phyloP scores from a whole-genome alignment of 2,797 vertebrate genomes.

The Oophaga sylvatica region DNA sequence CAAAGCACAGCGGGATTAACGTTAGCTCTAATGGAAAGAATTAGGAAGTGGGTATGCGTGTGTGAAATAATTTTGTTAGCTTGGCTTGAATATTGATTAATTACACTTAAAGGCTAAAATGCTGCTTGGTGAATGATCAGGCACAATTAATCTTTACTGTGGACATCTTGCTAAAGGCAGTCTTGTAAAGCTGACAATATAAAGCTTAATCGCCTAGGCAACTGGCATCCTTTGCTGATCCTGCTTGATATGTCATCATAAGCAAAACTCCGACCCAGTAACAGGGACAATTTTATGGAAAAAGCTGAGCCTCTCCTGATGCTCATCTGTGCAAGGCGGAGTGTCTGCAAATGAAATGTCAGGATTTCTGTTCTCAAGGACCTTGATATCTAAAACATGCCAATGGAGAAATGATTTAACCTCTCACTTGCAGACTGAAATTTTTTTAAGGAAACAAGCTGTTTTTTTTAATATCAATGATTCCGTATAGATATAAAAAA shows the following conservation, averaged over 20 bases:
- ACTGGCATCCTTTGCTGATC: slow-evolving; percentile 51
- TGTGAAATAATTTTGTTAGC: slow-evolving; percentile 26
- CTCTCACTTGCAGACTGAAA: background rate
- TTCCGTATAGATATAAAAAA: too few species aligned
- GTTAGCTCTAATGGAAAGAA: slow-evolving; percentile 53
- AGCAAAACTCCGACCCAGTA: slow-evolving; percentile 44
- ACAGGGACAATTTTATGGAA: slow-evolving; percentile 41
- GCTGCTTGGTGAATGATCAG: slow-evolving; percentile 51
- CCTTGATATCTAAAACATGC: slow-evolving; percentile 41
- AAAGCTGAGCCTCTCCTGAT: slow-evolving; percentile 29
- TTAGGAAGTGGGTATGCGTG: slow-evolving; percentile 12
- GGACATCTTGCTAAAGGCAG: slow-evolving; percentile 56
- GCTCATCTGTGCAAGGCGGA: slow-evolving; percentile 20
- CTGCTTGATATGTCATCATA: slow-evolving; percentile 56
- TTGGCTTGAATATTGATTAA: slow-evolving; percentile 53
- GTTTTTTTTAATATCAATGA: too few species aligned
- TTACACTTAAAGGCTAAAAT: slow-evolving; percentile 51
- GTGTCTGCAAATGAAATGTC: slow-evolving; percentile 47
- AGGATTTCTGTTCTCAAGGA: slow-evolving; percentile 37
- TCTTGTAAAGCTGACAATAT: slow-evolving; percentile 58
- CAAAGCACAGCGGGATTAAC: slow-evolving; percentile 49
- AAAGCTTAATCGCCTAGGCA: slow-evolving; percentile 61
- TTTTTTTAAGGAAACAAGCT: too few species aligned
- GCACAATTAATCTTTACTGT: slow-evolving; percentile 58
- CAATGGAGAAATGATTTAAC: slow-evolving; percentile 7